Conservation (phyloP, 2,888 invertebrate species). For the Platycheirus albimanus region DNA sequence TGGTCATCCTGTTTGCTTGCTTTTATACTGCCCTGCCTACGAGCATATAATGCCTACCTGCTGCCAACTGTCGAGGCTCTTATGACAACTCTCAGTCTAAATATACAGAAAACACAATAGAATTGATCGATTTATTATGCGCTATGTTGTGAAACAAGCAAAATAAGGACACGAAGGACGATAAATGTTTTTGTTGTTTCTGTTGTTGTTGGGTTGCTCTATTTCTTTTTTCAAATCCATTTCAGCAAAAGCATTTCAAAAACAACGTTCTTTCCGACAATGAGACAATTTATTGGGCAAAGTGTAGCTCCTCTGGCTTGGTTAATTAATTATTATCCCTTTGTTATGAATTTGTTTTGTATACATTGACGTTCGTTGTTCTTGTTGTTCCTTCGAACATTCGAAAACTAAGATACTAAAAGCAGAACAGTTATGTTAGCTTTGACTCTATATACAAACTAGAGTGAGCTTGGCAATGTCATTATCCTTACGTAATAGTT, state of each 20-base stretch:
- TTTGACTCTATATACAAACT: conserved; percentile 7
- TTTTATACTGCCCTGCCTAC: not conserved
- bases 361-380: conserved; percentile 1
- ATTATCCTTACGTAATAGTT: conserved; percentile 71
- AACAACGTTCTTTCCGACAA: conserved; percentile 43
- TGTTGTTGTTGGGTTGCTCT: conserved; percentile 6
- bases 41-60: no score
- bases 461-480: conserved; percentile 21
- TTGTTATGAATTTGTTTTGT: conserved; percentile 72
- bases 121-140: conserved; percentile 66
- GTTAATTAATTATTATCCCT: conserved; percentile 74
- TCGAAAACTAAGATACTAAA: conserved; percentile 54
- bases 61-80: conserved; percentile 35
- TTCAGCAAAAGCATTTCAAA: conserved; percentile 9
- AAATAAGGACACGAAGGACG: conserved; percentile 49
- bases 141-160: conserved; percentile 25
- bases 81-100: conserved; percentile 24
- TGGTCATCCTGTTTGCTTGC: conserved; percentile 22
- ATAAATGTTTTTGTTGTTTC: conserved; percentile 2
- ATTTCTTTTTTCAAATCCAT: conserved; percentile 6
- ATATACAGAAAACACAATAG: conserved; percentile 25
- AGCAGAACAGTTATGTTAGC: conserved; percentile 40
- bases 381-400: conserved; percentile 25
- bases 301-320: conserved; percentile 64
- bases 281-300: conserved; percentile 67